Percentiles rank a stretch among this genome's conserved stretches.
Evolutionary conservation across 2,888 invertebrate species (phyloP).

Genomic region (Octodonta nipae): DNA sequence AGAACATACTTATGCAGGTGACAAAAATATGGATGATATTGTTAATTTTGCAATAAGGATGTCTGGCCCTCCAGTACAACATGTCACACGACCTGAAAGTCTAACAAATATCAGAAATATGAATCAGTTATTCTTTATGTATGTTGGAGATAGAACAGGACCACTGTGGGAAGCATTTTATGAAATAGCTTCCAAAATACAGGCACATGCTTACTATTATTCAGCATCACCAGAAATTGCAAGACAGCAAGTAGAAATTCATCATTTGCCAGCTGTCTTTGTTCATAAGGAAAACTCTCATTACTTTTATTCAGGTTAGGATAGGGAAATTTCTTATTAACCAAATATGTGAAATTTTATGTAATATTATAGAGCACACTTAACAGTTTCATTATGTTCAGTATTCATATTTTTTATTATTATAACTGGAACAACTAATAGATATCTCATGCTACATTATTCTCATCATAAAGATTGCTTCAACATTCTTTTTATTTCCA

Average conservation of each 20-base stretch:
- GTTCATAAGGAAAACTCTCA: slow-evolving; percentile 75
- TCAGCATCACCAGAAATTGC: slow-evolving; percentile 57
- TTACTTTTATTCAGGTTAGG: too few species aligned
- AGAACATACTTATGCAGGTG: slow-evolving; percentile 68
- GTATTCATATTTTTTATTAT: too few species aligned
- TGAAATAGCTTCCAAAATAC: slow-evolving; percentile 58
- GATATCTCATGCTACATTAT: too few species aligned
- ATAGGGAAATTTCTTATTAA: too few species aligned
- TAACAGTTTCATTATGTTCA: too few species aligned
- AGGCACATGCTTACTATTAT: slow-evolving; percentile 82
- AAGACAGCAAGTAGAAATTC: slow-evolving; percentile 52
- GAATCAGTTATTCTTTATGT: slow-evolving; percentile 77
- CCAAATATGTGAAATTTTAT: too few species aligned
- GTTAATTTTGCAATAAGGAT: slow-evolving; percentile 80
- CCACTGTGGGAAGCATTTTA: slow-evolving; percentile 59
- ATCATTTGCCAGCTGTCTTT: slow-evolving; percentile 59
- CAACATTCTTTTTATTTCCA: too few species aligned
- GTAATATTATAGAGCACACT: too few species aligned
- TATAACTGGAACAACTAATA: too few species aligned
- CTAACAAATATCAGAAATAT: slow-evolving; percentile 62
- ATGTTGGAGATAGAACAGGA: slow-evolving; percentile 65
- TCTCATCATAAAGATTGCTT: too few species aligned
- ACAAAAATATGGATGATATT: slow-evolving; percentile 77
- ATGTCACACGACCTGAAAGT: slow-evolving; percentile 65
- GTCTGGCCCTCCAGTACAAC: slow-evolving; percentile 77